phyloP scores from a whole-genome alignment of 2,113 vertebrate genomes.

The Petrocephalus zakoni region DNA sequence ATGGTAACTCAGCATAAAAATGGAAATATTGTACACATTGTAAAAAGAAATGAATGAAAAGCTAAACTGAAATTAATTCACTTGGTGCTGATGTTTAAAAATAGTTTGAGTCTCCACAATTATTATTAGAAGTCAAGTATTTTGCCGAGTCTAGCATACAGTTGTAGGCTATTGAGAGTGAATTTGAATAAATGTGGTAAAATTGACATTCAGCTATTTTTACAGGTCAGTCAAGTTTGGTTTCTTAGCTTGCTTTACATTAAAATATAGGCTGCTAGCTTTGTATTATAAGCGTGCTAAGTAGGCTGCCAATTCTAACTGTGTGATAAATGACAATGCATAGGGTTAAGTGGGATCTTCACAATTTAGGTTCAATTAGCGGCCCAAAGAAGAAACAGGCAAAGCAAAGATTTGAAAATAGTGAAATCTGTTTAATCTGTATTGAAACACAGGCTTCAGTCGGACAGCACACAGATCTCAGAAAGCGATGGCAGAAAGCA shows the following conservation, averaged over 20 bases:
- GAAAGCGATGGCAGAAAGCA: background rate
- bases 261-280: no score
- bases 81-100: no score
- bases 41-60: background rate
- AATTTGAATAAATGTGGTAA: background rate
- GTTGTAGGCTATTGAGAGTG: background rate
- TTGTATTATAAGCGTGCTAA: background rate
- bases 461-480: slow-evolving; percentile 45
- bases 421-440: slow-evolving; percentile 57
- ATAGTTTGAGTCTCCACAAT: no score
- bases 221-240: no score
- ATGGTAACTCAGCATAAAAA: background rate
- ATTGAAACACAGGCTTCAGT: slow-evolving; percentile 61
- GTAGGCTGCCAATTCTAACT: background rate
- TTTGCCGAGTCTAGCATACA: no score
- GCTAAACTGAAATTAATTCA: background rate
- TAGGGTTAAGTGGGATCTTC: background rate
- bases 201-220: no score
- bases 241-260: no score
- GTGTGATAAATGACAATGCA: background rate
- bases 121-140: no score
- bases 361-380: background rate
- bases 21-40: background rate
- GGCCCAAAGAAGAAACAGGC: background rate
- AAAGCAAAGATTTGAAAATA: slow-evolving; percentile 54